Conservation (phyloP, 1,140 invertebrate species). For the Philopotamus ludificatus region DNA sequence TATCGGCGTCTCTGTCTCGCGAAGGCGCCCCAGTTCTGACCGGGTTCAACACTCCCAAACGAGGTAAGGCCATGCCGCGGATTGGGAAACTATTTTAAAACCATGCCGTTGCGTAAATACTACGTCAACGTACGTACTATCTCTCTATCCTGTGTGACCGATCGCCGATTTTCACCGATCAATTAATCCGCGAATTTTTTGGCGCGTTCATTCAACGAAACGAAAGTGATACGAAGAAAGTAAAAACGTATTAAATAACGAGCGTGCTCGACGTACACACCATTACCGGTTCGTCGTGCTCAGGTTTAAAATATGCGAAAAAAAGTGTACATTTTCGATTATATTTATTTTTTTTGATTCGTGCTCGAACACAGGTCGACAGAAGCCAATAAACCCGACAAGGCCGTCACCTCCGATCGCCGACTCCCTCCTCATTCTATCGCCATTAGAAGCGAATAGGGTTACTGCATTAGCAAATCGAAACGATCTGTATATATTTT, state of each 20-base stretch:
- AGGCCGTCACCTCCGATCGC: slow-evolving; percentile 25
- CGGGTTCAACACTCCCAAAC: slow-evolving; percentile 39
- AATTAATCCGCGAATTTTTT: too few species aligned
- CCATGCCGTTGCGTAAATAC: slow-evolving; percentile 37
- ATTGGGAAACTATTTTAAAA: slow-evolving; percentile 39
- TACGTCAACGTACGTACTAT: slow-evolving; percentile 6
- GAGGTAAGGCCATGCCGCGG: slow-evolving; percentile 40
- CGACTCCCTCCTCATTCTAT: too few species aligned
- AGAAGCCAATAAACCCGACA: slow-evolving; percentile 39
- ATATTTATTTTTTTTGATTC: too few species aligned
- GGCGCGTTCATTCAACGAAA: too few species aligned
- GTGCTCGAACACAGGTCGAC: slow-evolving; percentile 36
- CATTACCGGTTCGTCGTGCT: too few species aligned
- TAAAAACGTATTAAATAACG: too few species aligned
- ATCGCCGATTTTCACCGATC: neutral
- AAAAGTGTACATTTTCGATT: neutral
- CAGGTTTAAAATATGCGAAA: too few species aligned
- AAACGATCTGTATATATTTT: too few species aligned
- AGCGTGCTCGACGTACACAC: too few species aligned
- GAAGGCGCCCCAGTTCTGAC: slow-evolving; percentile 29
- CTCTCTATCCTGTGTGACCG: neutral
- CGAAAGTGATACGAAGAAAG: too few species aligned
- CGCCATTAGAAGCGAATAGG: neutral
- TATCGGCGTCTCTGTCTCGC: slow-evolving; percentile 16
- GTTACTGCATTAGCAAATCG: neutral